These are phyloP conservation scores for Cepaea nemoralis DNA, from an alignment of 1,140 invertebrate genomes.

Conservation along the genomic window DNA sequence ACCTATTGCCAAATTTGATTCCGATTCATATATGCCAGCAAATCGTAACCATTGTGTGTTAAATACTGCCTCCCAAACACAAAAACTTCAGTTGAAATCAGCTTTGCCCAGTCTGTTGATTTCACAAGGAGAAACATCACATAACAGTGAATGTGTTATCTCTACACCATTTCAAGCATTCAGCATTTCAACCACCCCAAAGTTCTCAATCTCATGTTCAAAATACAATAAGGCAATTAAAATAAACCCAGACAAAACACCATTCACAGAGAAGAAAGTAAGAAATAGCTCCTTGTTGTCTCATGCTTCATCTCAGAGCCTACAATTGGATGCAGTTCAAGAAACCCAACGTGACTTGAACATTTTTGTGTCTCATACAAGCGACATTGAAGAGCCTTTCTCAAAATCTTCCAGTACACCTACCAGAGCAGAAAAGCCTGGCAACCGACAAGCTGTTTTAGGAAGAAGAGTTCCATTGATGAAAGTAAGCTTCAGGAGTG, in stretches of 20 bases:
- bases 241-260: background rate
- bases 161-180: background rate
- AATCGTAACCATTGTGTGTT: background rate
- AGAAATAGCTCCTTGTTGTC: background rate
- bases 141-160: background rate
- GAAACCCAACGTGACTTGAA: background rate
- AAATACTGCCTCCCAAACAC: background rate
- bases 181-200: background rate
- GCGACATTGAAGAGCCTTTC: background rate
- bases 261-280: background rate
- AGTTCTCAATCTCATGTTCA: background rate
- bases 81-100: background rate
- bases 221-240: background rate
- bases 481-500: constrained; percentile 50
- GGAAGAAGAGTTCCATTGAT: constrained; percentile 4
- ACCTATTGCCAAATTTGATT: background rate
- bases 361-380: background rate
- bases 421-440: background rate
- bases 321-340: background rate
- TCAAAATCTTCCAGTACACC: background rate
- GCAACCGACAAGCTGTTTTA: background rate
- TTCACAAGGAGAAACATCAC: background rate
- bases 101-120: background rate
- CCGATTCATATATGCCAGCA: background rate
- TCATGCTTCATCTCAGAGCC: background rate